phyloP scores from a whole-genome alignment of 2,888 invertebrate genomes.

The Trissolcus brochymenae region DNA sequence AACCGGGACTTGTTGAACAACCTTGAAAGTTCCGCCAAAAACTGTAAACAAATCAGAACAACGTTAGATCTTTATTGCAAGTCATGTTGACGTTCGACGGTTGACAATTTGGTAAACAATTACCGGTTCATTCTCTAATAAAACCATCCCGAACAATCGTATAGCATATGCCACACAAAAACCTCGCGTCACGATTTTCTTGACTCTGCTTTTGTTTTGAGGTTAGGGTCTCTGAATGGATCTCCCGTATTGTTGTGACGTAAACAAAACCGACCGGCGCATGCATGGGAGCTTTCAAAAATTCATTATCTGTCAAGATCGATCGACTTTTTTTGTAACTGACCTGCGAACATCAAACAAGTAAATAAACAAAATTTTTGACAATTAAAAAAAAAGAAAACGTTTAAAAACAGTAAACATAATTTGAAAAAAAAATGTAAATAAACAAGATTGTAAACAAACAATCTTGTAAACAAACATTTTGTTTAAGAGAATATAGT shows the following conservation, averaged over 20 bases:
- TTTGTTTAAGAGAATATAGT: too few relatives aligned
- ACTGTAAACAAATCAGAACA: conserved; percentile 79
- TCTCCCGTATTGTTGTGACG: not conserved
- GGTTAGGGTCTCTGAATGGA: conserved; percentile 30
- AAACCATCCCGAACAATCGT: conserved; percentile 78
- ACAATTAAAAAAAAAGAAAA: too few relatives aligned
- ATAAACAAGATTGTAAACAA: too few relatives aligned
- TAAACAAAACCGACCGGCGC: conserved; percentile 6
- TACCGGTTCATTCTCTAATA: conserved; percentile 84
- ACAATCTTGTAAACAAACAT: too few relatives aligned
- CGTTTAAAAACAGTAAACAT: too few relatives aligned
- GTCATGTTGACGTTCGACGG: not conserved
- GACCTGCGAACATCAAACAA: too few relatives aligned
- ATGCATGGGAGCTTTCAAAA: too few relatives aligned
- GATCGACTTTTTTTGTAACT: too few relatives aligned
- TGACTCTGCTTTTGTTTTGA: conserved; percentile 28
- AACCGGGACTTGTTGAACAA: conserved; percentile 90
- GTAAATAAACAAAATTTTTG: too few relatives aligned
- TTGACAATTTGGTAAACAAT: conserved; percentile 58
- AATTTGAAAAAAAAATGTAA: too few relatives aligned
- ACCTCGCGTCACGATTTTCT: conserved; percentile 45
- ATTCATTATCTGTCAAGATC: too few relatives aligned
- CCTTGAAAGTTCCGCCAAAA: conserved; percentile 88
- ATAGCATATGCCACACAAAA: conserved; percentile 67
- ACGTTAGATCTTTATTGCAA: not conserved